Evolutionary conservation across 1,140 invertebrate genomes (phyloP).

Genomic region (Laupala kohalensis): DNA sequence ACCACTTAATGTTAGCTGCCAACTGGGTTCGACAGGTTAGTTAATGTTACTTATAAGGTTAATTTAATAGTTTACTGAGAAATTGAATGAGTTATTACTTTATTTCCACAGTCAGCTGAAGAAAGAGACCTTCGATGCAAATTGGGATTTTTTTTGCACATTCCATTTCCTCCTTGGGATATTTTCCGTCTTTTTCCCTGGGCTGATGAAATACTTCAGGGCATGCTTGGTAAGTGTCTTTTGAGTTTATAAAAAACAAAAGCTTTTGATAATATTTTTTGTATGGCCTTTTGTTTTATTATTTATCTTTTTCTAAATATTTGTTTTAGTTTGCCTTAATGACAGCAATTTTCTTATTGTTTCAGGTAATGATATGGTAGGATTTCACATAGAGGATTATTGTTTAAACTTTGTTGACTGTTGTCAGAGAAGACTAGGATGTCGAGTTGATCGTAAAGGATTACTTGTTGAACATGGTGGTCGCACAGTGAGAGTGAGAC

Average conservation of each 20-base stretch:
- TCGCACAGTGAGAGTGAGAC: conserved; percentile 64
- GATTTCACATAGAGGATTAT: conserved; percentile 84
- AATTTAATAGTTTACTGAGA: conserved; percentile 6
- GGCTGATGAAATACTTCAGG: conserved; percentile 84
- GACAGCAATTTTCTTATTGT: background rate
- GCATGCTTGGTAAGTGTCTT: conserved; percentile 53
- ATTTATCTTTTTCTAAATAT: background rate
- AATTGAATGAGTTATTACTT: too few relatives aligned
- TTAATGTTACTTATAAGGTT: background rate
- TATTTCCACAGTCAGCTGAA: conserved; percentile 45
- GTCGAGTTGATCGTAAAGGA: conserved; percentile 75
- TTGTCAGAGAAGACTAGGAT: conserved; percentile 73
- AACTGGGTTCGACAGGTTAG: conserved; percentile 67
- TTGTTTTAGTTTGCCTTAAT: background rate
- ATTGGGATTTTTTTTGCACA: conserved; percentile 81
- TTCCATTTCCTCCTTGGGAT: conserved; percentile 86
- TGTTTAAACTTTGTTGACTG: conserved; percentile 86
- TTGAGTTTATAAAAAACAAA: background rate
- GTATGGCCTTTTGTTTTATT: background rate
- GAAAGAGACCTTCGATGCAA: conserved; percentile 64
- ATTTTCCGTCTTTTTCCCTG: conserved; percentile 80
- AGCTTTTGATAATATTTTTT: background rate
- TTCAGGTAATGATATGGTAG: conserved; percentile 73
- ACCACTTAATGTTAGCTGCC: conserved; percentile 80
- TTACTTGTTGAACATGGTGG: conserved; percentile 76